Evolutionary conservation across 2,888 invertebrate species (phyloP), one percentile per base, ranked within the genome.

Genomic region (Drosophila niveifrons): DNA sequence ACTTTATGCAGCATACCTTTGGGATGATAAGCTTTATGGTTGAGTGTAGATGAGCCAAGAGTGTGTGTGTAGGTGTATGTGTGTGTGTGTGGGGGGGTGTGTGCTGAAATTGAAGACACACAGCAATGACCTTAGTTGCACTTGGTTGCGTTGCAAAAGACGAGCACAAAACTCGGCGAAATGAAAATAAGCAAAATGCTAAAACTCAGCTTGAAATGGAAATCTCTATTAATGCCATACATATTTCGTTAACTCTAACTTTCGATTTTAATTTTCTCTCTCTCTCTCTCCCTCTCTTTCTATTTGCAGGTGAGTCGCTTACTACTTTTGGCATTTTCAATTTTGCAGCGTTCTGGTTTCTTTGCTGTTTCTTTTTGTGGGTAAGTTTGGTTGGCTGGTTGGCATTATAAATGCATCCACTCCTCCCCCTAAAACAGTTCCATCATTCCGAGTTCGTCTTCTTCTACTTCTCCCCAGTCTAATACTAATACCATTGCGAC

Each of bases 261-360:
- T 13, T 41, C 39, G 13, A 6, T 3, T 34, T 13, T 61, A 47
- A 63, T 28, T 43, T 29, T 65, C 41, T 43, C 50, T 72, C 61
- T 82, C 65, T 78, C 52, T 57, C n/a, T n/a, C n/a, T n/a, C n/a
- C n/a, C n/a, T 65, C 41, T 43, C 50, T 72, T 58, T 82, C 65
- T 78, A 50, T 57, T 84, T 88, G 51, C 84, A 85, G 84, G 84
- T 85, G 84, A 85, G 84, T 85, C 68, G 43, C 65, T 28, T 47
- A 47, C 39, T 53, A 36, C n/a, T 56, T 62, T 48, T 74, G 64
- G 36, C 55, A 72, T 64, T 56, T 72, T 64, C 74, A 66, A 79
- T 75, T 72, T 23, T n/a, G n/a, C n/a, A n/a, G n/a, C n/a, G n/a
- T n/a, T 23, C 4, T 4, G 4, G 23, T 23, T 23, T 23, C 23